Conservation (phyloP, 2,113 vertebrate species). For the Dipodomys ordii region DNA sequence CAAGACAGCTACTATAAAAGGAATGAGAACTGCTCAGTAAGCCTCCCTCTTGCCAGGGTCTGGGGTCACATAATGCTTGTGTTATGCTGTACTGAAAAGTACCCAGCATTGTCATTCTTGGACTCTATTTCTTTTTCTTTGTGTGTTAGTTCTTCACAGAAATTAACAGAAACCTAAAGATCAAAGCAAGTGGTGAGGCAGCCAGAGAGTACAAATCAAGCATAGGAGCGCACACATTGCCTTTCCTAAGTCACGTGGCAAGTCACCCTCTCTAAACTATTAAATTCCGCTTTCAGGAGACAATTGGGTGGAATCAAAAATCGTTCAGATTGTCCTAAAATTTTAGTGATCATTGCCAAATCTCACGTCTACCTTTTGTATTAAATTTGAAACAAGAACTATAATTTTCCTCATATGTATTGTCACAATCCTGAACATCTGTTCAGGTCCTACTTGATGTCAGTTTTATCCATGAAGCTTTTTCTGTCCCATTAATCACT, state of each 20-base stretch:
- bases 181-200: not conserved
- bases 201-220: not conserved
- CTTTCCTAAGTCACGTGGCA: not conserved
- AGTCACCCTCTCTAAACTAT: not conserved
- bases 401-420: not conserved
- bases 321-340: conserved; percentile 46
- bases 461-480: not conserved
- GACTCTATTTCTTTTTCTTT: not conserved
- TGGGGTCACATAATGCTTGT: not conserved
- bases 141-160: not conserved
- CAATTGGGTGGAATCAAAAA: conserved; percentile 12
- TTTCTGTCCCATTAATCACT: not conserved
- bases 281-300: not conserved
- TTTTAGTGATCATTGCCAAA: conserved; percentile 31
- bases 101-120: not conserved
- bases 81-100: not conserved
- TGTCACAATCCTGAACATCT: not conserved
- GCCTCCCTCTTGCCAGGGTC: not conserved
- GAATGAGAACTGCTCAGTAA: not conserved
- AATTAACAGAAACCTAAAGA: not conserved
- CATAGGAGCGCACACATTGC: not conserved
- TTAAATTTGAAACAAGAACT: conserved; percentile 4
- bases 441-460: not conserved
- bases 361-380: conserved; percentile 16
- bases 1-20: not conserved